Evolutionary conservation across 1,140 invertebrate species (phyloP), one percentile per base, ranked within the genome.

Genomic region (Cherax destructor): DNA sequence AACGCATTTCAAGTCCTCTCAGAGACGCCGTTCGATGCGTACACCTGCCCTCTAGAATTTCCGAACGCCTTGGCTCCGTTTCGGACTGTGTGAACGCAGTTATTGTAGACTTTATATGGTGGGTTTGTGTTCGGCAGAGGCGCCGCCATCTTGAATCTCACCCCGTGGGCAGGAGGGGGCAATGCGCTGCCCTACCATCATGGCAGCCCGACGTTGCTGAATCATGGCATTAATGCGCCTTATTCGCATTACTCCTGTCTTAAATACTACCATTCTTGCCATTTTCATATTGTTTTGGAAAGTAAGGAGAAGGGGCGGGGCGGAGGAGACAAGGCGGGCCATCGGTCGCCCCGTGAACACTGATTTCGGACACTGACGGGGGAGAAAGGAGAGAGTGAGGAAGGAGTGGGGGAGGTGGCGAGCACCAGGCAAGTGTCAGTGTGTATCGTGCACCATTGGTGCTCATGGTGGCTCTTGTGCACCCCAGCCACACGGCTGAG

Each of bases 141-240:
- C 13, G 50, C 79, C 79, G 79, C 79, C 79, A 81, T 81, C 79
- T 81, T 81, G 79, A 56, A 56, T 81, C 61, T 18, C 61, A 9
- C 61, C 61, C 61, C 61, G 50, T n/a, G 7, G 79, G 56, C 50
- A 18, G 30, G 50, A 56, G 56, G 10, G 49, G 79, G 21, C 24
- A 81, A 81, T 81, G 79, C 79, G 79, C 56, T 50, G 56, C 21
- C 21, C 50, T 50, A 81, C 79, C 13, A 52, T 81, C 79, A 11
- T 21, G 61, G 61, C 61, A 21, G 61, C 18, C 18, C 16, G 13
- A 18, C 61, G 16, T 13, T 65, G 13, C 2, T 18, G 18, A 18
- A 65, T 65, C 13, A 65, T 65, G 13, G 21, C 61, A 65, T 65
- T 18, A 18, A 11, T 21, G 61, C 61, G 16, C 61, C 61, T 18